Conservation (phyloP, 2,797 vertebrate species). For the Rhinella marina region DNA sequence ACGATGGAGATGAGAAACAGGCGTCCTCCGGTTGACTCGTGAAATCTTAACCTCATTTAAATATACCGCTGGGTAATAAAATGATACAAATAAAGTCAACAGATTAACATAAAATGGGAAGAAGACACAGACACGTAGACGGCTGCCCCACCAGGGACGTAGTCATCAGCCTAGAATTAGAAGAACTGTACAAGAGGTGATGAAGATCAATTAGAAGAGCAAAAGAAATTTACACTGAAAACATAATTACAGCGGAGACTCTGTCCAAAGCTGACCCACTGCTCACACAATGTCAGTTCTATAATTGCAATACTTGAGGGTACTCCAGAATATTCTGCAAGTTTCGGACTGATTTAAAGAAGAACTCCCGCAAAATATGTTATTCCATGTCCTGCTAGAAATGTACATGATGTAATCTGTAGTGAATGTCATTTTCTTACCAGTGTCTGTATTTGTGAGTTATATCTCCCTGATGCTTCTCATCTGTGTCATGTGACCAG, state of each 20-base stretch:
- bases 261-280: neutral
- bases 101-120: constrained; percentile 18
- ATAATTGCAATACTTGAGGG: neutral
- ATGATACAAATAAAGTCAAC: constrained; percentile 41
- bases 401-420: too few relatives aligned
- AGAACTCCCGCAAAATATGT: too few relatives aligned
- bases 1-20: constrained; percentile 15
- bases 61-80: constrained; percentile 35
- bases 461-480: too few relatives aligned
- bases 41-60: neutral
- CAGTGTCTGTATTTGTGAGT: too few relatives aligned
- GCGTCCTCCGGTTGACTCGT: constrained; percentile 1
- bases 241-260: neutral
- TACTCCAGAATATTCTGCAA: too few relatives aligned
- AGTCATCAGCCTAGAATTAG: neutral
- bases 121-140: neutral
- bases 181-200: neutral
- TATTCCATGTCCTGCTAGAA: too few relatives aligned
- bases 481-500: too few relatives aligned
- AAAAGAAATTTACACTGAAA: neutral
- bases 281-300: neutral
- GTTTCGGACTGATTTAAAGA: neutral
- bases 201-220: neutral
- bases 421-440: too few relatives aligned
- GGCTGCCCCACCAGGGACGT: constrained; percentile 2